These are phyloP conservation scores for Antheraea assamensis DNA, from an alignment of 2,888 invertebrate genomes.

Conservation along the genomic window DNA sequence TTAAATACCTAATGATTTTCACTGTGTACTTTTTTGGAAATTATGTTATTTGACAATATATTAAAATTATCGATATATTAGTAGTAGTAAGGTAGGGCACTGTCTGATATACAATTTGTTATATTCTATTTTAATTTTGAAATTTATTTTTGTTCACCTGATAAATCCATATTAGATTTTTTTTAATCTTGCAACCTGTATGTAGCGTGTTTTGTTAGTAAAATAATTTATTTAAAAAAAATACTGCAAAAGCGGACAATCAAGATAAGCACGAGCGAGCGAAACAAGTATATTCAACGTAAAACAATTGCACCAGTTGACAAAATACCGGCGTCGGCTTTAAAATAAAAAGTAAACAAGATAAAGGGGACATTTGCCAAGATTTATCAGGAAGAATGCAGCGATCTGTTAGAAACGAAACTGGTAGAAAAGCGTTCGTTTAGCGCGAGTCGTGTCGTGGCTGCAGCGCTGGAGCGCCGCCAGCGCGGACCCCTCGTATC, in stretches of 20 bases:
- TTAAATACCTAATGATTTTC: no score
- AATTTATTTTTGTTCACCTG: not conserved
- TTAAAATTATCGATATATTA: no score
- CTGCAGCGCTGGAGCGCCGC: not conserved
- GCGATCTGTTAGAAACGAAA: not conserved
- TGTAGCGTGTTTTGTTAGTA: not conserved
- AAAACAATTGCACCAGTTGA: not conserved
- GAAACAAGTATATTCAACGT: not conserved
- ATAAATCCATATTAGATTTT: not conserved
- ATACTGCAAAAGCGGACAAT: not conserved
- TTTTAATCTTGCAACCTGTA: not conserved
- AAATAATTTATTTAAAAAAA: not conserved
- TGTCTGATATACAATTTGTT: no score
- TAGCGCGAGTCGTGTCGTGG: not conserved
- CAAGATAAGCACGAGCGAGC: not conserved
- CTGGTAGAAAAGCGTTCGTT: conserved; percentile 9
- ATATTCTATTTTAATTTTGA: no score
- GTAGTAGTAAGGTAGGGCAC: no score
- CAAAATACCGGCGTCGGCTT: not conserved
- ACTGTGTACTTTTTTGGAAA: no score
- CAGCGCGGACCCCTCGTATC: not conserved
- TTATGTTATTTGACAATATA: no score
- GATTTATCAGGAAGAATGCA: conserved; percentile 11
- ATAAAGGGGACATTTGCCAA: conserved; percentile 10
- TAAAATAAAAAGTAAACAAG: conserved; percentile 10